Conservation (phyloP, 2,113 vertebrate species). For the Columbina picui region DNA sequence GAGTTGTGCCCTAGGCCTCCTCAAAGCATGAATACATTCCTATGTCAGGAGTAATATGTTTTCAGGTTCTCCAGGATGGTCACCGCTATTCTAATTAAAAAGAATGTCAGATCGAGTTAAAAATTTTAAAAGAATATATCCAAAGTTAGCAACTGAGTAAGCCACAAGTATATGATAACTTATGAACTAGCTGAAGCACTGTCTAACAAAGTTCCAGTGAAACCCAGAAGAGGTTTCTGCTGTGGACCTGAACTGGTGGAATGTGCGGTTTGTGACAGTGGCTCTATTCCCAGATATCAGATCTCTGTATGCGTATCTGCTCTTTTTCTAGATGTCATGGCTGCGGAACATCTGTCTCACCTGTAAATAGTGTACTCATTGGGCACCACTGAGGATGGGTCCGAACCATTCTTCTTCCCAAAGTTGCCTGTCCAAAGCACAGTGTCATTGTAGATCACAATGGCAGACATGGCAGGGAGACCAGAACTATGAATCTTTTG, state of each 20-base stretch:
- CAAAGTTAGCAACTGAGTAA: not conserved
- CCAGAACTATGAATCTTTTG: conserved; percentile 73
- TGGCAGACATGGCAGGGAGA: conserved; percentile 86
- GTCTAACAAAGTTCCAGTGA: not conserved
- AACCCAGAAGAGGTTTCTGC: not conserved
- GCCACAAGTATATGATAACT: not conserved
- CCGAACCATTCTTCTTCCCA: conserved; percentile 85
- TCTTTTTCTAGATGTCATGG: not conserved
- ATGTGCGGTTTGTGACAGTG: rapidly evolving
- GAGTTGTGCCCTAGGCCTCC: not conserved
- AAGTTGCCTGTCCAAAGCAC: conserved; percentile 94
- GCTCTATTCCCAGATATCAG: not conserved
- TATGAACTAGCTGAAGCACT: not conserved
- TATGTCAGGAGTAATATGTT: not conserved
- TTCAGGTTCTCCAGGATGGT: not conserved
- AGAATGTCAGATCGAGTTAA: not conserved
- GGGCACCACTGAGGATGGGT: conserved; percentile 79
- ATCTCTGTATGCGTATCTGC: rapidly evolving
- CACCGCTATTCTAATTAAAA: not conserved
- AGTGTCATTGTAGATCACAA: conserved; percentile 88
- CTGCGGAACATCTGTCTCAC: conserved; percentile 56
- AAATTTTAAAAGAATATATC: not conserved
- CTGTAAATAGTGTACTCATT: conserved; percentile 91
- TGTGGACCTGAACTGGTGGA: too few species aligned
- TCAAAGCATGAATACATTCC: not conserved